A percentile compares a stretch with the other conserved stretches of the same genome.
These are phyloP conservation scores for Samia ricini DNA, from an alignment of 1,140 invertebrate species.

Conservation along the genomic window DNA sequence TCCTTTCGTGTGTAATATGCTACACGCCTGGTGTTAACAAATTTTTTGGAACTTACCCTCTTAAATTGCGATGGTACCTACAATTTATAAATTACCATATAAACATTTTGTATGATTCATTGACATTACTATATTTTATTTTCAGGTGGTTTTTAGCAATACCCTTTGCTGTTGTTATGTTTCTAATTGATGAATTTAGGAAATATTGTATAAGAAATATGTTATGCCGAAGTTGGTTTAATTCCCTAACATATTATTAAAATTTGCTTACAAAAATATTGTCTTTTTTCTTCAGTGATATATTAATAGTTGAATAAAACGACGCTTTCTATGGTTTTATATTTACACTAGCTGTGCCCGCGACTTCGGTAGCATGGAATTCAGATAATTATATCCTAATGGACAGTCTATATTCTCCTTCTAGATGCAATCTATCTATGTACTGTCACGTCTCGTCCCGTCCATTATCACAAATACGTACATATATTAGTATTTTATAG, in stretches of 20 bases:
- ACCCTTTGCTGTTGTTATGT: slow-evolving; percentile 53
- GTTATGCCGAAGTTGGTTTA: slow-evolving; percentile 54
- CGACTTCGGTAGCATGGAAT: no score
- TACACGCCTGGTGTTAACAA: slow-evolving; percentile 54
- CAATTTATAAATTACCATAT: neutral
- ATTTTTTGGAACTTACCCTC: slow-evolving; percentile 60
- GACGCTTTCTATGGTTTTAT: no score
- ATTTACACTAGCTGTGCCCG: no score
- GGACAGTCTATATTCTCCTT: no score
- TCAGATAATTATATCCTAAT: no score
- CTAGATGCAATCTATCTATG: no score
- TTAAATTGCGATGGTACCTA: neutral
- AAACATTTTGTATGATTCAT: neutral
- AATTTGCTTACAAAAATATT: neutral
- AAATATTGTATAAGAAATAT: slow-evolving; percentile 58
- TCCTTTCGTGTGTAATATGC: slow-evolving; percentile 45
- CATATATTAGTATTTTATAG: no score
- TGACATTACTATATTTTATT: neutral
- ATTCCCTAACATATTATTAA: slow-evolving; percentile 57
- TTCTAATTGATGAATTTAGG: slow-evolving; percentile 60
- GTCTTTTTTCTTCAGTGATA: no score
- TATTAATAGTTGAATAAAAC: no score
- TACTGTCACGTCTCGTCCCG: no score
- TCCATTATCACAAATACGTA: no score
- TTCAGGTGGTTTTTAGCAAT: slow-evolving; percentile 65